These are phyloP conservation scores for Andrena fulva DNA, from an alignment of 2,888 invertebrate genomes.

Conservation along the genomic window DNA sequence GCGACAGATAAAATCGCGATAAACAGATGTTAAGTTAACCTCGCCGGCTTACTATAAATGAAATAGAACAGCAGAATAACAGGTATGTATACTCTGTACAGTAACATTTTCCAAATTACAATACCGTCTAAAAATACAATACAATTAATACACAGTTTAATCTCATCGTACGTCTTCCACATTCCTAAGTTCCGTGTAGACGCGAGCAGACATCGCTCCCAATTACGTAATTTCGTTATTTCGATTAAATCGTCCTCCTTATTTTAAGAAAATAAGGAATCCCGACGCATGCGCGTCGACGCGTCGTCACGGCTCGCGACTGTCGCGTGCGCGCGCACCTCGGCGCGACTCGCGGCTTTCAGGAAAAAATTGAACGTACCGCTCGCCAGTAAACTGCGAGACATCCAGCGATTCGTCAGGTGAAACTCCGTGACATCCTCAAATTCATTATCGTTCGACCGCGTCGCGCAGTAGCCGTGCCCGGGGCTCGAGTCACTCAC, in stretches of 20 bases:
- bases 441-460: conserved; percentile 5
- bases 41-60: too few species aligned
- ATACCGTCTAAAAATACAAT: neutral
- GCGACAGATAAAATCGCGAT: neutral
- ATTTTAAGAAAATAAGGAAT: conserved; percentile 3
- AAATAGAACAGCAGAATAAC: too few species aligned
- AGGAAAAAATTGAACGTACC: conserved; percentile 63
- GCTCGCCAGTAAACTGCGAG: conserved; percentile 47
- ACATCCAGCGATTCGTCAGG: conserved; percentile 39
- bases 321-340: conserved; percentile 54
- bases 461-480: neutral
- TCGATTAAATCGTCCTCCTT: neutral
- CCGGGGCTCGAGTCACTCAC: neutral
- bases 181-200: neutral
- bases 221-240: neutral
- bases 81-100: too few species aligned
- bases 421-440: conserved; percentile 29
- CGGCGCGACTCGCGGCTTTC: conserved; percentile 61
- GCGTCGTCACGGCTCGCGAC: conserved; percentile 23
- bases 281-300: conserved; percentile 11
- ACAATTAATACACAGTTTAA: neutral
- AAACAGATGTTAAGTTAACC: neutral
- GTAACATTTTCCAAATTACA: neutral
- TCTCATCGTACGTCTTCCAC: neutral
- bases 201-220: neutral